Conservation (phyloP, 2,888 invertebrate genomes). For the Stramonita haemastoma region DNA sequence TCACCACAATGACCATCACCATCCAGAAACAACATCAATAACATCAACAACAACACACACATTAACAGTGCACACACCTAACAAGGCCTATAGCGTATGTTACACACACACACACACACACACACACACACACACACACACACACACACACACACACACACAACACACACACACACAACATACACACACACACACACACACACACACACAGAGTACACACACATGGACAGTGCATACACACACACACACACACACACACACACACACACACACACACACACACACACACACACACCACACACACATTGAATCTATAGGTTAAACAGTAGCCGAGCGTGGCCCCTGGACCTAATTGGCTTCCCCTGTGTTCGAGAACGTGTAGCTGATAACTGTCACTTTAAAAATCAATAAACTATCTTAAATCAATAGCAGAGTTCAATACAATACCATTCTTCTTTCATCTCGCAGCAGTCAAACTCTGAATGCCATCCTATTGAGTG, state of each 20-base stretch:
- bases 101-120: slow-evolving; percentile 8
- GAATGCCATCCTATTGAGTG: too few species aligned
- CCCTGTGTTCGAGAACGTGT: not conserved
- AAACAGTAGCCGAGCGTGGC: too few species aligned
- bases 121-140: slow-evolving; percentile 20
- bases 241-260: not conserved
- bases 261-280: not conserved
- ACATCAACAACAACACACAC: not conserved
- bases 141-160: slow-evolving; percentile 19
- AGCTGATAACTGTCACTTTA: not conserved
- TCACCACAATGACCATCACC: too few species aligned
- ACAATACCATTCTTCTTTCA: too few species aligned
- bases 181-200: not conserved
- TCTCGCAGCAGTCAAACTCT: too few species aligned
- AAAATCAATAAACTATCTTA: too few species aligned
- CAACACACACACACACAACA: slow-evolving; percentile 5
- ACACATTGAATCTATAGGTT: too few species aligned
- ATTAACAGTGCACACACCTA: not conserved
- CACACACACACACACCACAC: not conserved
- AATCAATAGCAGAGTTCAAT: too few species aligned
- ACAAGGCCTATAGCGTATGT: too few species aligned
- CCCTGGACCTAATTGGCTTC: not conserved
- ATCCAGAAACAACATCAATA: too few species aligned
- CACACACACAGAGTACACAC: not conserved
- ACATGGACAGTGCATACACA: not conserved